These are phyloP conservation scores for Lethrus apterus DNA, from an alignment of 1,140 invertebrate species.

Conservation along the genomic window DNA sequence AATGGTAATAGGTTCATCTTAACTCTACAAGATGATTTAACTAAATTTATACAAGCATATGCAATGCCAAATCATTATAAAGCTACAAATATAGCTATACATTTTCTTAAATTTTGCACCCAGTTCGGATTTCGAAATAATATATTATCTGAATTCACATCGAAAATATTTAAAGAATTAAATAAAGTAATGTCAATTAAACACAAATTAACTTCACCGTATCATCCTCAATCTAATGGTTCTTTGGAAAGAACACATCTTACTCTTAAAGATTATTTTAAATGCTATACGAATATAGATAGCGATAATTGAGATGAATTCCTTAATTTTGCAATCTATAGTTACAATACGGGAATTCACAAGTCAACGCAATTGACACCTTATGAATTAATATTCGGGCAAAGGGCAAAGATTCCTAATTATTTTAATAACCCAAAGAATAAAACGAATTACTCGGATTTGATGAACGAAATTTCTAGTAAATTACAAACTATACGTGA, in stretches of 20 bases:
- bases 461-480: conserved; percentile 31
- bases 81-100: conserved; percentile 29
- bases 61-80: conserved; percentile 27
- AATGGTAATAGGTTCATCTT: conserved; percentile 21
- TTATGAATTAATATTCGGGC: conserved; percentile 41
- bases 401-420: conserved; percentile 34
- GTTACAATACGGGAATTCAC: conserved; percentile 43
- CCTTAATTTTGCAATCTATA: conserved; percentile 40
- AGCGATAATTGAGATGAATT: conserved; percentile 43
- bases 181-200: conserved; percentile 33
- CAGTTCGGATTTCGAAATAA: conserved; percentile 33
- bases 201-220: conserved; percentile 37
- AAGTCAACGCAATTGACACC: conserved; percentile 34
- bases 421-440: conserved; percentile 27
- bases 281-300: conserved; percentile 35
- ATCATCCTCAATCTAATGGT: conserved; percentile 40
- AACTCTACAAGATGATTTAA: conserved; percentile 33
- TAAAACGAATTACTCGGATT: conserved; percentile 27
- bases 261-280: conserved; percentile 38
- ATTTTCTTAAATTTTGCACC: conserved; percentile 32
- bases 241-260: conserved; percentile 39
- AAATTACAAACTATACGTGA: conserved; percentile 22
- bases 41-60: conserved; percentile 34
- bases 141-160: conserved; percentile 31
- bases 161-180: conserved; percentile 32